A percentile compares a stretch with the other conserved stretches of the same genome.
These are phyloP conservation scores for Danaus chrysippus DNA, from an alignment of 2,888 invertebrate species.

Conservation along the genomic window DNA sequence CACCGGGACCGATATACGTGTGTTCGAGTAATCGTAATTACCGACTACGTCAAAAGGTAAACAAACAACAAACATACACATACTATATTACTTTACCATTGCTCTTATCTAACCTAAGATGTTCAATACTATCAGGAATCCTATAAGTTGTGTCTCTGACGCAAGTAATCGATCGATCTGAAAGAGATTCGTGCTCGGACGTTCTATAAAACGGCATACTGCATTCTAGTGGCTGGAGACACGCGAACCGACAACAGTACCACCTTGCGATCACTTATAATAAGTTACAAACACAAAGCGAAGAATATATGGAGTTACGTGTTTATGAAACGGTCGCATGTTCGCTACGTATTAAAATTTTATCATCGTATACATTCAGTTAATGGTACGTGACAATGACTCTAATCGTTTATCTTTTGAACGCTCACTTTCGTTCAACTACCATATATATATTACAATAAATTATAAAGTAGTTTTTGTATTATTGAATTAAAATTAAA, in stretches of 20 bases:
- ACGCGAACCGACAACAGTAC: constrained; percentile 49
- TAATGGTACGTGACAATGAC: constrained; percentile 19
- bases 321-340: constrained; percentile 24
- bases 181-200: constrained; percentile 14
- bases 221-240: constrained; percentile 53
- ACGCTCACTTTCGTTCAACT: constrained; percentile 14
- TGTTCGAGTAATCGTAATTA: constrained; percentile 43
- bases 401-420: constrained; percentile 12
- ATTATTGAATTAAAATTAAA: no score
- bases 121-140: constrained; percentile 25
- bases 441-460: neutral
- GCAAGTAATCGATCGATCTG: constrained; percentile 30
- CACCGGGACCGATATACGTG: constrained; percentile 43
- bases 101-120: constrained; percentile 20
- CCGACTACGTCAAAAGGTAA: constrained; percentile 51
- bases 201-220: constrained; percentile 30
- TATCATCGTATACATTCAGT: constrained; percentile 14
- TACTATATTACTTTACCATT: no score
- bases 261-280: constrained; percentile 38
- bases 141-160: constrained; percentile 12
- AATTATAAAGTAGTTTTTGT: no score
- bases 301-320: constrained; percentile 30
- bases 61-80: constrained; percentile 35
- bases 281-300: constrained; percentile 39
- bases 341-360: constrained; percentile 17